Evolutionary conservation across 1,140 invertebrate species (phyloP), one percentile per base, ranked within the genome.

Genomic region (Venturia canescens): DNA sequence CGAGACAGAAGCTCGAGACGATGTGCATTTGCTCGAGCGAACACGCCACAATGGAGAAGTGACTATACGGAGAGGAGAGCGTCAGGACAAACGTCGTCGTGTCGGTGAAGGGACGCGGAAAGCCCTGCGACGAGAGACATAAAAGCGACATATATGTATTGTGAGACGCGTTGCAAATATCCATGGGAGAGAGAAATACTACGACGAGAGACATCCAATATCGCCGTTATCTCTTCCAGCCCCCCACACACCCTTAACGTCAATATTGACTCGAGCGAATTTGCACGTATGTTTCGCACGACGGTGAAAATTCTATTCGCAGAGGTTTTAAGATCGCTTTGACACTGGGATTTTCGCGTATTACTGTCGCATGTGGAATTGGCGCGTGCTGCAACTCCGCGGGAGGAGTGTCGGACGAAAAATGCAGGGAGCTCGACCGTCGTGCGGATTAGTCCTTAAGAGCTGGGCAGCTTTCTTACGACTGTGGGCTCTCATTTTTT

Each of bases 21-120:
- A 92, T 92, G 91, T 92, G 91, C 90, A 92, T 90, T 88, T 90
- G 87, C 90, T 88, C 83, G 84, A 89, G 79, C 86, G 91, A 90
- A 85, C 89, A 90, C 87, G 87, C 89, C 89, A 91, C 90, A 91
- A 91, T 91, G 86, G 87, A 86, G 84, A 85, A 83, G 84, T 85
- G 86, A 88, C 88, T 88, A 87, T 87, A 87, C 87, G 84, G 86
- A 84, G 86, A 84, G 60, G 23, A 60, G 74, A 26, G 66, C 78
- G 66, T 38, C 53, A 78, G 75, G 57, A 57, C 72, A 50, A 44
- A 78, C 44, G 70, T 57, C 63, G 74, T 67, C 79, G 74, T 60
- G 71, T 70, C 76, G 38, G 50, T 74, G 57, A 70, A 81, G 70
- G 78, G 60, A 80, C 70, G 69, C 67, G 75, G 74, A 75, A 80